These are phyloP conservation scores for Papilio polyxenes DNA, from an alignment of 1,140 invertebrate species.

Conservation along the genomic window DNA sequence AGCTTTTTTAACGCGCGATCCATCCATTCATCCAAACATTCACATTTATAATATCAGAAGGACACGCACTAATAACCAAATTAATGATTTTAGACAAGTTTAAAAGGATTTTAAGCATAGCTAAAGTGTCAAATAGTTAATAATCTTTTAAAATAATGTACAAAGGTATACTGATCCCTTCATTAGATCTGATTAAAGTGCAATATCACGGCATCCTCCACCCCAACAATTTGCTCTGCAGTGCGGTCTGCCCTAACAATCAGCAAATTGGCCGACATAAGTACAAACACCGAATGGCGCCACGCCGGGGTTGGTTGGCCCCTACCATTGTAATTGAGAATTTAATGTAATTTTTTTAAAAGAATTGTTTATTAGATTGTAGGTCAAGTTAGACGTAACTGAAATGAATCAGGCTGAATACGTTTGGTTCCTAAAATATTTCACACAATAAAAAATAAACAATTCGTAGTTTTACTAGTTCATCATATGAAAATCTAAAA, in stretches of 20 bases:
- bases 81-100: background rate
- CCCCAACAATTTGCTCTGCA: constrained; percentile 40
- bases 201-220: constrained; percentile 43
- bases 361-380: background rate
- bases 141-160: background rate
- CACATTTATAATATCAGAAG: too few species aligned
- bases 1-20: too few species aligned
- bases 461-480: too few species aligned
- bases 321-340: constrained; percentile 31
- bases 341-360: background rate
- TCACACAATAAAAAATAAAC: too few species aligned
- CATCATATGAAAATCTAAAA: too few species aligned
- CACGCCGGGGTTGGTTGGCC: constrained; percentile 35
- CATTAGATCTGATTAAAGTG: constrained; percentile 46
- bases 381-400: background rate
- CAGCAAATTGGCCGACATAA: constrained; percentile 55
- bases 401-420: too few species aligned
- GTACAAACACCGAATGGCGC: constrained; percentile 45
- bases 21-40: too few species aligned
- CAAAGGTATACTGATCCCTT: constrained; percentile 22
- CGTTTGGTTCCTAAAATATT: too few species aligned
- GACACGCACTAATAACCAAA: too few species aligned
- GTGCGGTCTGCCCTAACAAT: constrained; percentile 42
- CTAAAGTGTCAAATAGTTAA: background rate
- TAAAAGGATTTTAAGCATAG: background rate